Conservation (phyloP, 2,797 vertebrate genomes). For the Salarias fasciatus region DNA sequence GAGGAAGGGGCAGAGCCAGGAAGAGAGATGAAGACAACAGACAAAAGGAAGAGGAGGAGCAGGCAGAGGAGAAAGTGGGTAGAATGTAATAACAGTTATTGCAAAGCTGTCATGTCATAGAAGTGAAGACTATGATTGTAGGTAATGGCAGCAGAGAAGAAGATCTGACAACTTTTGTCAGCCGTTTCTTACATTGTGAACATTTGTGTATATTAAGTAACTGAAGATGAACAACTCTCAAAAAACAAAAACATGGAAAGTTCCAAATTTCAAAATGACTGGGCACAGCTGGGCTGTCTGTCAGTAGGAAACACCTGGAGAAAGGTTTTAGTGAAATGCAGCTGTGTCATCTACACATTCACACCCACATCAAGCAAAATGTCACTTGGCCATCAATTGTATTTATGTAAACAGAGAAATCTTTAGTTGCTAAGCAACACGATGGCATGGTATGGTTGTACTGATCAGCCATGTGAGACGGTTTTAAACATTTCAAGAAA, state of each 20-base stretch:
- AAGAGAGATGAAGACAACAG: not conserved
- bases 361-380: not conserved
- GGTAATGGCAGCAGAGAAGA: constrained; percentile 5
- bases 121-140: not conserved
- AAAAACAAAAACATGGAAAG: not conserved
- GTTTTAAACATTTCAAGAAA: no score
- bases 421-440: not conserved
- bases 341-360: not conserved
- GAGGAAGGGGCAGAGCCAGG: no score
- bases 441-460: not conserved
- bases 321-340: constrained; percentile 1
- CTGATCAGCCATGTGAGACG: not conserved
- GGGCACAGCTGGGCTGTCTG: constrained; percentile 11
- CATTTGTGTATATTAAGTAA: not conserved
- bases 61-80: not conserved
- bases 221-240: not conserved
- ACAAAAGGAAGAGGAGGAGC: not conserved
- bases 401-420: no score
- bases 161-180: constrained; percentile 3
- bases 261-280: constrained; percentile 17
- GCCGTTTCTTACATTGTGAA: not conserved
- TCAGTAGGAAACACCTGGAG: not conserved
- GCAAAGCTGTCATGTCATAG: not conserved
- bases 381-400: not conserved
- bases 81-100: constrained; percentile 2